Evolutionary conservation across 2,113 vertebrate species (phyloP).

Genomic region (Pomatostomus ruficeps): DNA sequence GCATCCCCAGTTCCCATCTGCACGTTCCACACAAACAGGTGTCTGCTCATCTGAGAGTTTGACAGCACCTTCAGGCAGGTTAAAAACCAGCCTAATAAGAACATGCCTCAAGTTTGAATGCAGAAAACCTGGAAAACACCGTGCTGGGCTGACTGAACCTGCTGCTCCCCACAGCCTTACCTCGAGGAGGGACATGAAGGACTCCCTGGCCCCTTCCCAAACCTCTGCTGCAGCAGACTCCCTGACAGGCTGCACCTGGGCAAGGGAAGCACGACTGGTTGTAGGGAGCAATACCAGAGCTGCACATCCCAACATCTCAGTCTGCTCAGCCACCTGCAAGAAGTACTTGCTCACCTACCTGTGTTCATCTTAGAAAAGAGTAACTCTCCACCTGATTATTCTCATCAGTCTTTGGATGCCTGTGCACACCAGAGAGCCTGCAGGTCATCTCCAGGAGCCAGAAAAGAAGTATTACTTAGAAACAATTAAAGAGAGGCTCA

Average conservation of each 20-base stretch:
- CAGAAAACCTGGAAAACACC: neutral
- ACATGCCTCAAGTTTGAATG: neutral
- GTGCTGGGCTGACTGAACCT: rapidly evolving
- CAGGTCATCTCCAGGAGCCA: neutral
- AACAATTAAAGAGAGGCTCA: neutral
- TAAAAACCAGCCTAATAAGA: neutral
- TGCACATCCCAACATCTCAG: neutral
- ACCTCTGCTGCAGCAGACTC: neutral
- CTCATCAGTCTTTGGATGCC: neutral
- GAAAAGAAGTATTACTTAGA: neutral
- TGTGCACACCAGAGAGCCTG: neutral
- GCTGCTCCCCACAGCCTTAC: neutral
- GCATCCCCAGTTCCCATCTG: neutral
- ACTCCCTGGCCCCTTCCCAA: neutral
- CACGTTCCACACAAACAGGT: neutral
- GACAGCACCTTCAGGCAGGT: neutral
- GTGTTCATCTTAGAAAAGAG: neutral
- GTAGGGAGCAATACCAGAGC: neutral
- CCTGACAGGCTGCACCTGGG: neutral
- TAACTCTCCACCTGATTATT: neutral
- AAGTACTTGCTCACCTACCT: neutral
- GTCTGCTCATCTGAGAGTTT: neutral
- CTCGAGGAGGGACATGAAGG: neutral
- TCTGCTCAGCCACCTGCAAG: neutral
- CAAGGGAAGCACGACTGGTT: neutral